Evolutionary conservation across 92 coral and sea anemone genomes (phyloP).

Genomic region (Porites cylindrica): DNA sequence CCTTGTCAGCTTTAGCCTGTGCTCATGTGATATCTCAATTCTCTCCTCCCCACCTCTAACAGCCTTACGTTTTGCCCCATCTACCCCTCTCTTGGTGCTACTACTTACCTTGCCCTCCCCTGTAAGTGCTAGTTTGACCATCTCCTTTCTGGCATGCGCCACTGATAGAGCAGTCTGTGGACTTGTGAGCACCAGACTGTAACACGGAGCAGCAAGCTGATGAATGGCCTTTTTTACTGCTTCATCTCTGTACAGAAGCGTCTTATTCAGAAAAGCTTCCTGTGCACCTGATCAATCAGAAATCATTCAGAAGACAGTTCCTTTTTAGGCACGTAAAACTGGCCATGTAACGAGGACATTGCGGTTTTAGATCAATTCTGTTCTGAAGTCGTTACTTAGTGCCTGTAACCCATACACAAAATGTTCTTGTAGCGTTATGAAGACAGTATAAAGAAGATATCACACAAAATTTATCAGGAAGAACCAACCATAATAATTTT

Average conservation of each 20-base stretch:
- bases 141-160: constrained; percentile 86
- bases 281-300: constrained; percentile 44
- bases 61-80: background rate
- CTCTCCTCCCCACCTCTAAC: background rate
- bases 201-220: constrained; percentile 77
- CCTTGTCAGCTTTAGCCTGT: no score
- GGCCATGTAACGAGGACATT: no score
- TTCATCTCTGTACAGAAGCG: constrained; percentile 92
- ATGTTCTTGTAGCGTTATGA: no score
- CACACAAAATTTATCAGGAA: no score
- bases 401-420: no score
- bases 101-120: constrained; percentile 75
- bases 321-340: no score
- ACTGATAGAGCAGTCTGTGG: constrained; percentile 81
- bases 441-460: no score
- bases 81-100: background rate
- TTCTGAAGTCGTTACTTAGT: no score
- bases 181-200: constrained; percentile 76
- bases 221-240: constrained; percentile 80
- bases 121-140: constrained; percentile 74
- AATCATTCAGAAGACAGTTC: background rate
- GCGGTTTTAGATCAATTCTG: no score
- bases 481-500: no score
- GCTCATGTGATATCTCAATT: no score
- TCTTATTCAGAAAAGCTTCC: constrained; percentile 80